Evolutionary conservation across 1,140 invertebrate species (phyloP), one percentile per base, ranked within the genome.

Genomic region (Mycetomoellerius zeteki): DNA sequence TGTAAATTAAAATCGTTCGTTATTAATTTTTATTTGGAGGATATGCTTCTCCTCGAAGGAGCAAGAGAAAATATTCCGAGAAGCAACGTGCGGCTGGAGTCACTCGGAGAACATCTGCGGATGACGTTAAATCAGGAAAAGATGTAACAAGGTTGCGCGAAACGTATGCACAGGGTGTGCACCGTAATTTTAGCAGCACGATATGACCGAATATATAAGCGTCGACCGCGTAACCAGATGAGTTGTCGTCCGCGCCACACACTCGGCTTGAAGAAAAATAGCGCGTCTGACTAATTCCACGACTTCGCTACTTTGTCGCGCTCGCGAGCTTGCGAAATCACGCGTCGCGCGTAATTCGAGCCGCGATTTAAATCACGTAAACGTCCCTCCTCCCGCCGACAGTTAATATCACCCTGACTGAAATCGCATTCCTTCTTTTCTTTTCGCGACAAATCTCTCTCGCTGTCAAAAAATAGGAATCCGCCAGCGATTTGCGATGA

Each of bases 271-370:
- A 86, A 91, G 89, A 88, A 91, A 88, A 90, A 88, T 86, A 88
- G 77, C 77, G 73, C 64, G 90, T 90, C 90, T 90, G 89, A 91
- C 90, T 90, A 91, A 90, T 91, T 85, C 71, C 78, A 77, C 82
- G 65, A 58, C 86, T 65, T 21, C 37, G 16, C 89, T 88, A 91
- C 89, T 90, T 90, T 85, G 64, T 88, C 58, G 67, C 69, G 56
- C 21, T 33, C n/a, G 58, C 24, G 50, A n/a, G 52, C 33, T 89
- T 89, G 27, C 72, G 73, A 84, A 89, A 86, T 65, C 71, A 75
- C 87, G 54, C 72, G 81, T 27, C 67, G 37, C 73, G 60, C 77
- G 88, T 89, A 90, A 90, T 50, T 58, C 88, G 88, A 90, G 88
- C 88, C 88, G 88, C 88, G 86, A 43, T 80, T 86, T 90, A 89